phyloP scores from a whole-genome alignment of 2,888 invertebrate genomes.

The Girardia tigrina region DNA sequence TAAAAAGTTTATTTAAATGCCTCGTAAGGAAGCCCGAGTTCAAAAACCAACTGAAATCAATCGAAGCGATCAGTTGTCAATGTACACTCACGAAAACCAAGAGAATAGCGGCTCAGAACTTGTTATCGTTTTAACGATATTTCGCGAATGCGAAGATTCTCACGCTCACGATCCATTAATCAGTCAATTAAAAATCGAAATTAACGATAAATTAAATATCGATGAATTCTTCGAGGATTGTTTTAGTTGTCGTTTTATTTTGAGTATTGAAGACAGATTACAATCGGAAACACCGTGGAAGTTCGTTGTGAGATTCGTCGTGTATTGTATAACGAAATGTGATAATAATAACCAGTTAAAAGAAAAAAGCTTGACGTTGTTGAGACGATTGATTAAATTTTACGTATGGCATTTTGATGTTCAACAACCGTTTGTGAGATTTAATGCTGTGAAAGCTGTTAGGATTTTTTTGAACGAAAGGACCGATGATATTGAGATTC shows the following conservation, averaged over 20 bases:
- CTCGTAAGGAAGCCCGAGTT: too few relatives aligned
- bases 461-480: constrained; percentile 2
- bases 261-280: not conserved
- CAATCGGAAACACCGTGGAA: not conserved
- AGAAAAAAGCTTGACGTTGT: constrained; percentile 3
- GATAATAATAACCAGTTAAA: not conserved
- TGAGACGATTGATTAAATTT: not conserved
- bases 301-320: not conserved
- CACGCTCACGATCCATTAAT: not conserved
- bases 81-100: too few relatives aligned
- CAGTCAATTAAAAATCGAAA: not conserved
- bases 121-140: too few relatives aligned
- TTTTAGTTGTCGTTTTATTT: not conserved
- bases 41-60: too few relatives aligned
- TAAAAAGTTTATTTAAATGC: too few relatives aligned
- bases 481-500: constrained; percentile 20
- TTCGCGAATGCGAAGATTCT: too few relatives aligned
- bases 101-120: too few relatives aligned
- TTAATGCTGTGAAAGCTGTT: constrained; percentile 17
- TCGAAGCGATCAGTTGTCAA: too few relatives aligned
- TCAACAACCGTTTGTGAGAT: not conserved
- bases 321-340: not conserved
- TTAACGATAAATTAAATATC: not conserved
- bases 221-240: not conserved
- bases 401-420: not conserved